Evolutionary conservation across 2,797 vertebrate species (phyloP), one percentile per base, ranked within the genome.

Genomic region (Acipenser oxyrinchus): DNA sequence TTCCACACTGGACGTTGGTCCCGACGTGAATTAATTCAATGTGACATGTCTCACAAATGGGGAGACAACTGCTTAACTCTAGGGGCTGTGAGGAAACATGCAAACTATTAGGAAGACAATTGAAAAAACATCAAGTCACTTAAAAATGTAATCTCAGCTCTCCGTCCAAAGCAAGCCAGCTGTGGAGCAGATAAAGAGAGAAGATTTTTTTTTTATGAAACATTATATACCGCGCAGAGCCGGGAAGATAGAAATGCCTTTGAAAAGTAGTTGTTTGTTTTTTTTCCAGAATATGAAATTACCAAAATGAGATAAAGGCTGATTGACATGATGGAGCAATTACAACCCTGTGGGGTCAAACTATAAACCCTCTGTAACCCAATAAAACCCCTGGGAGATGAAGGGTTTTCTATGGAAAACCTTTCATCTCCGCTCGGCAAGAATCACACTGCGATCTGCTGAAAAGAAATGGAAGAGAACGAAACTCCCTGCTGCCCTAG

Each of bases 301-400:
- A 71, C 70, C 70, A 71, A 71, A 71, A 71, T 68, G 64, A 71
- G 70, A 71, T 71, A 71, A 71, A 71, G 70, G 59, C 62, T 51
- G 55, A 71, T 52, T 71, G 67, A 71, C 66, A 68, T 65, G 66
- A 68, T 66, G 67, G 63, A 68, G 70, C 64, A 65, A 68, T 23
- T 37, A 49, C 55, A 62, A 63, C 11, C 69, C 69, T 63, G 10
- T 6, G 70, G 64, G 70, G 70, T 68, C 63, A 65, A 52, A 50
- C 63, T 63, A 57, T 71, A 71, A 71, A 71, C 58, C 50, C 13
- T 23, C 55, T 68, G 70, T 68, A 71, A 71, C 66, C 65, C 63
- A 68, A 71, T 18, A 64, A 53, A 68, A 58, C 70, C 66, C 63
- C 37, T 7, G 63, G 70, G 66, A 68, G 66, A 62, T 64, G 65